Percentiles rank a stretch among this genome's conserved stretches.
phyloP scores from a whole-genome alignment of 92 coral and sea anemone genomes.

The Heteractis magnifica region DNA sequence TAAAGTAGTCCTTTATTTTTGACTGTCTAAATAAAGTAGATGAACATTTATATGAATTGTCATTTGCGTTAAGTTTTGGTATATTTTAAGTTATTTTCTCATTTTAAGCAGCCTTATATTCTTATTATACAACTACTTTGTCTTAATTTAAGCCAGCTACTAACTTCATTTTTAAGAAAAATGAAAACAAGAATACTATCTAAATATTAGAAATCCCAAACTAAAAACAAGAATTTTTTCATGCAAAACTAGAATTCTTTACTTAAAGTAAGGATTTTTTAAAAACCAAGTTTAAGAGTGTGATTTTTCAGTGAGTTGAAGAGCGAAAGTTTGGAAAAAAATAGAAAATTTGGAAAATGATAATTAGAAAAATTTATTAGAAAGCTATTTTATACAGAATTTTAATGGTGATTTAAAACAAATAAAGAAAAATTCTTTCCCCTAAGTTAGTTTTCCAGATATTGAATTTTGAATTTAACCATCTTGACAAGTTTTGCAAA shows the following conservation, averaged over 20 bases:
- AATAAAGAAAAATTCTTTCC: too few relatives aligned
- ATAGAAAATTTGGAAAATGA: too few relatives aligned
- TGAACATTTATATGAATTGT: background rate
- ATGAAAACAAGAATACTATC: background rate
- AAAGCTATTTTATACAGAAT: too few relatives aligned
- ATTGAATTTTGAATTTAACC: too few relatives aligned
- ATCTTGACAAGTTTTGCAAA: too few relatives aligned
- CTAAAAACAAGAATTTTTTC: background rate
- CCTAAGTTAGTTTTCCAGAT: too few relatives aligned
- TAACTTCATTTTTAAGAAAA: background rate
- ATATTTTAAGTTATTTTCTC: background rate
- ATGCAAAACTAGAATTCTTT: background rate
- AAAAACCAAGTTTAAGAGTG: background rate
- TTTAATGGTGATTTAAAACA: too few relatives aligned
- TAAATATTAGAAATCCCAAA: background rate
- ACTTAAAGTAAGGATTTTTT: background rate
- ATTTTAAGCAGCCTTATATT: background rate
- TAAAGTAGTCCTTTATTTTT: background rate
- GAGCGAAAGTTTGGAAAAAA: too few relatives aligned
- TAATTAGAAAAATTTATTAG: too few relatives aligned
- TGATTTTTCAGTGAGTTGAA: too few relatives aligned
- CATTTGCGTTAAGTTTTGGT: background rate
- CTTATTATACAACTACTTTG: constrained; percentile 1
- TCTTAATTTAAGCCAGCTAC: background rate
- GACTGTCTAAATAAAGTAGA: background rate